Conservation (phyloP, 2,888 invertebrate species). For the Cerastis leucographa region DNA sequence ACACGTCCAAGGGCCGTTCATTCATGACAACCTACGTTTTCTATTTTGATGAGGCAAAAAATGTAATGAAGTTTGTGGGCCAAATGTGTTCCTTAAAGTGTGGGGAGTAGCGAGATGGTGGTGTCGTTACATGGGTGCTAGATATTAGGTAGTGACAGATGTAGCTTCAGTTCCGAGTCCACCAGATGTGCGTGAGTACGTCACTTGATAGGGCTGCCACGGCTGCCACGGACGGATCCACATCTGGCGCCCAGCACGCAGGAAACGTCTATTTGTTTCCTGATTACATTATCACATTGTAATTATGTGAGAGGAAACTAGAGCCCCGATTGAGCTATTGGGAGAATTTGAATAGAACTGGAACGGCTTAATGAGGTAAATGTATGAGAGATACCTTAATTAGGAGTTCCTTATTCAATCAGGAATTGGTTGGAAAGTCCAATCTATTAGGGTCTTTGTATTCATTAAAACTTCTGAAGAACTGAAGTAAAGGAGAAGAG, state of each 20-base stretch:
- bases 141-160: slow-evolving; percentile 74
- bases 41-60: slow-evolving; percentile 77
- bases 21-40: slow-evolving; percentile 75
- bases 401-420: slow-evolving; percentile 5
- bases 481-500: background rate
- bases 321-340: slow-evolving; percentile 51
- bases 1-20: slow-evolving; percentile 79
- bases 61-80: slow-evolving; percentile 74
- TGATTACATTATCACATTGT: slow-evolving; percentile 76
- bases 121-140: slow-evolving; percentile 55
- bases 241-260: slow-evolving; percentile 75
- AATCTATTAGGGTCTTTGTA: background rate
- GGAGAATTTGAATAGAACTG: slow-evolving; percentile 38
- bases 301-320: slow-evolving; percentile 61
- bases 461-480: background rate
- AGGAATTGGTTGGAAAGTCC: background rate
- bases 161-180: slow-evolving; percentile 77
- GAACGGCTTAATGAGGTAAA: slow-evolving; percentile 21
- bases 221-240: slow-evolving; percentile 61
- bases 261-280: slow-evolving; percentile 80
- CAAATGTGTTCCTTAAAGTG: slow-evolving; percentile 78
- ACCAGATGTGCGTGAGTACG: slow-evolving; percentile 78
- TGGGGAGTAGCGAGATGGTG: slow-evolving; percentile 64
- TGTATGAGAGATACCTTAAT: slow-evolving; percentile 10
- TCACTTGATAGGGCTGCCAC: slow-evolving; percentile 67